Evolutionary conservation across 2,113 vertebrate genomes (phyloP).

Genomic region (Egretta garzetta): DNA sequence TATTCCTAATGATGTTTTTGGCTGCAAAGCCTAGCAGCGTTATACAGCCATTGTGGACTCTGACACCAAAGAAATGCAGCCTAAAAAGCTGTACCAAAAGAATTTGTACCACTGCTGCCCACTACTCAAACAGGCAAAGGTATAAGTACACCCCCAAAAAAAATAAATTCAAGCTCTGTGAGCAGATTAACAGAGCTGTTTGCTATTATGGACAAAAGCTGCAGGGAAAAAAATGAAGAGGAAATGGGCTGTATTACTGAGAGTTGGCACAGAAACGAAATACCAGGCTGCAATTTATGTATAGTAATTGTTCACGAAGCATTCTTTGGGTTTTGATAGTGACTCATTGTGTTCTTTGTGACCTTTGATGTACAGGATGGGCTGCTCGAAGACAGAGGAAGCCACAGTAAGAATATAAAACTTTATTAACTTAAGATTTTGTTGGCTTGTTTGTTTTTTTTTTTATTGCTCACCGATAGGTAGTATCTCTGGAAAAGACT

Average conservation of each 20-base stretch:
- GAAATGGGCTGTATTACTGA: constrained; percentile 62
- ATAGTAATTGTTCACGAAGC: constrained; percentile 68
- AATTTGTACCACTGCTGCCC: not conserved
- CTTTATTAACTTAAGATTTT: constrained; percentile 64
- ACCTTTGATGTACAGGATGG: constrained; percentile 72
- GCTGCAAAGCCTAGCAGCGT: not conserved
- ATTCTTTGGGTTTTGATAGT: constrained; percentile 67
- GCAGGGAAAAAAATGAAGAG: constrained; percentile 31
- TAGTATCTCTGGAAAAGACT: not conserved
- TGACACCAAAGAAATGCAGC: not conserved
- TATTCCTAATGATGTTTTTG: not conserved
- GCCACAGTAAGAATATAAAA: constrained; percentile 62
- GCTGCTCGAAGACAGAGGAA: constrained; percentile 68
- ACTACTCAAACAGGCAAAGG: not conserved
- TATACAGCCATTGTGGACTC: not conserved
- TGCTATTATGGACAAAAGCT: constrained; percentile 69
- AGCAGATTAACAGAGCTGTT: constrained; percentile 72
- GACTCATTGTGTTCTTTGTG: constrained; percentile 72
- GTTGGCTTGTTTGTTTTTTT: not conserved
- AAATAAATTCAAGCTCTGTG: constrained; percentile 22
- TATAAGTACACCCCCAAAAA: constrained; percentile 22
- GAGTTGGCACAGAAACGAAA: constrained; percentile 65
- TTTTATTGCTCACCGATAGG: not conserved
- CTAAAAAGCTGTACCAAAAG: not conserved
- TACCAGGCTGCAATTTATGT: constrained; percentile 63